Base-by-base conservation (phyloP, 2,888 invertebrate genomes). In the Platycnemis pennipes region DNA sequence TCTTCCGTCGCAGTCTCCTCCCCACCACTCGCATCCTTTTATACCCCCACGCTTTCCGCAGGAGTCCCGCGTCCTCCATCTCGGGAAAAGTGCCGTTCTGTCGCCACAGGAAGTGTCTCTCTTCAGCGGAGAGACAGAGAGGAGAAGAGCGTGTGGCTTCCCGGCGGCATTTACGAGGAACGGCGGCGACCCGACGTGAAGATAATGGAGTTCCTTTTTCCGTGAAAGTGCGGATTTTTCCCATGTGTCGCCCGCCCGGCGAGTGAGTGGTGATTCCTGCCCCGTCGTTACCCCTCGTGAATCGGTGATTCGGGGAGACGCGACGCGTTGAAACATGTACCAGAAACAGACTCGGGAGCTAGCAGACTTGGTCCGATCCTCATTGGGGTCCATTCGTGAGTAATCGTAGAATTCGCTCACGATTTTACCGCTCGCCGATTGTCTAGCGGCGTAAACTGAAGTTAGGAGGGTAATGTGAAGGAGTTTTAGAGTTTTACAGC, bases 181-280 rank as follows among this genome's bases (percentile, higher is more conserved):
- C 37, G 31, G 77, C 77, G 26, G 37, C 77, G 13, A 37, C 8
- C 31, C 37, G n/a, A 37, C 77, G 13, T 37, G 13, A 37, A 77
- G 77, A 77, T 77, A 77, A 77, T 77, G 77, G 77, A 37, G 77
- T 77, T 77, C 26, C 63, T 63, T 63, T 77, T 31, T 77, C n/a
- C 77, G 77, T 77, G 77, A 77, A 77, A 77, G 37, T 77, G 77
- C 77, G 77, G 37, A 63, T 63, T 63, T 63, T 22, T 5, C 26
- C 63, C n/a, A n/a, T n/a, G n/a, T n/a, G 63, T 16, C 63, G 63
- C 63, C 77, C 37, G 37, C 77, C 31, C 11, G 13, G 16, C 13
- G 37, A n/a, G n/a, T 31, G 37, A 77, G 37, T 77, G 77, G 77
- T 37, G 77, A 77, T 77, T 77, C 5, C 77, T 13, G 3, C 37